phyloP scores from a whole-genome alignment of 2,797 vertebrate species.

The Myotis planiceps region DNA sequence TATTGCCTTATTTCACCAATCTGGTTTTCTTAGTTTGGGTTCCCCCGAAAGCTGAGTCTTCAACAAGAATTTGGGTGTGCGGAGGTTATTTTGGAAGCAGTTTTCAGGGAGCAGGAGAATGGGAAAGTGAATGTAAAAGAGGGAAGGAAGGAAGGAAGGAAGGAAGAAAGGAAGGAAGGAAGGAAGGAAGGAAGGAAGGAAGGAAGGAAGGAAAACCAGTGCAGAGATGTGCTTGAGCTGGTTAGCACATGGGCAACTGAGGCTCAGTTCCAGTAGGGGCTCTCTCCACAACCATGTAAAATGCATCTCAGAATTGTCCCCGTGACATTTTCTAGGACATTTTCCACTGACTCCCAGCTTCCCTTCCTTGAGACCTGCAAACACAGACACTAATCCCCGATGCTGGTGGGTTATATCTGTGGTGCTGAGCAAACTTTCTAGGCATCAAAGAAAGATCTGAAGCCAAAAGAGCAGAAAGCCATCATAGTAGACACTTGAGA shows the following conservation, averaged over 20 bases:
- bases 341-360: not conserved
- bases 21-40: not conserved
- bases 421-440: not conserved
- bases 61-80: not conserved
- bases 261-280: not conserved
- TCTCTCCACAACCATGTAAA: not conserved
- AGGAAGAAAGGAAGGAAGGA: too few relatives aligned
- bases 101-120: not conserved
- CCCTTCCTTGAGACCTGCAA: not conserved
- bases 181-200: too few relatives aligned
- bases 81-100: not conserved
- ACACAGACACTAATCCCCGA: not conserved
- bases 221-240: not conserved
- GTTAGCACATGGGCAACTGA: not conserved
- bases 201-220: not conserved
- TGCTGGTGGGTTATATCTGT: not conserved
- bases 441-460: not conserved
- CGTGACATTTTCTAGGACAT: not conserved
- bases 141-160: too few relatives aligned
- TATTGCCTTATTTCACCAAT: not conserved
- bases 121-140: not conserved
- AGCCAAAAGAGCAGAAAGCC: not conserved
- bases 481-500: not conserved
- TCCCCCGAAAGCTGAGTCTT: not conserved
- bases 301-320: not conserved